These are phyloP conservation scores for Muscicapa adusta DNA, from an alignment of 2,113 vertebrate species.

Conservation along the genomic window DNA sequence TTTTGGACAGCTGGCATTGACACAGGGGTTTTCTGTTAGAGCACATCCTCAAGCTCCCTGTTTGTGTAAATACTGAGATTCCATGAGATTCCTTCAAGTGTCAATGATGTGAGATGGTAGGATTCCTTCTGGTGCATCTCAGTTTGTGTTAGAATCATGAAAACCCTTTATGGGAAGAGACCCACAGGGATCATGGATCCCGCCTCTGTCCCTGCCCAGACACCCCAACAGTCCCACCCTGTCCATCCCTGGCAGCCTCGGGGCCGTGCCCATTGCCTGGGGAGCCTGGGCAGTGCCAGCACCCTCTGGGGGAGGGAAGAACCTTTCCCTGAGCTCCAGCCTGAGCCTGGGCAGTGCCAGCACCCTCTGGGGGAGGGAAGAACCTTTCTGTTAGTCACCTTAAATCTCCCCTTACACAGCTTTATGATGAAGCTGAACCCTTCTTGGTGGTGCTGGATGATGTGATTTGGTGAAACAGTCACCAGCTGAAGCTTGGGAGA, in stretches of 20 bases:
- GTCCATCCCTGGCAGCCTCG: neutral
- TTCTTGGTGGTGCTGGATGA: neutral
- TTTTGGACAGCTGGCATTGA: neutral
- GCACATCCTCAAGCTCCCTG: neutral
- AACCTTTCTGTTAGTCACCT: neutral
- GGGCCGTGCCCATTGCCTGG: neutral
- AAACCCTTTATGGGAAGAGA: neutral
- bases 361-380: neutral
- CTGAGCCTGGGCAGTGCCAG: neutral
- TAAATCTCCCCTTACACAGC: neutral
- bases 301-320: neutral
- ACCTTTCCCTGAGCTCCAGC: neutral
- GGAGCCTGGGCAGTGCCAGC: neutral
- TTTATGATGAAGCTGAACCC: neutral
- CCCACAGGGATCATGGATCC: rapidly evolving
- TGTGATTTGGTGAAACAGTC: neutral
- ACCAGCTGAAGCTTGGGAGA: neutral
- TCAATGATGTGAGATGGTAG: neutral
- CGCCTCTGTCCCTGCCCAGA: neutral
- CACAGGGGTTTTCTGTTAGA: neutral
- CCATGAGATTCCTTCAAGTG: rapidly evolving
- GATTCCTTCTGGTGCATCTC: neutral
- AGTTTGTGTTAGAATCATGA: neutral
- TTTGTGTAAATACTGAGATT: neutral
- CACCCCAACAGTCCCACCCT: rapidly evolving